phyloP scores from a whole-genome alignment of 2,797 vertebrate species.

The Tinamus major region DNA sequence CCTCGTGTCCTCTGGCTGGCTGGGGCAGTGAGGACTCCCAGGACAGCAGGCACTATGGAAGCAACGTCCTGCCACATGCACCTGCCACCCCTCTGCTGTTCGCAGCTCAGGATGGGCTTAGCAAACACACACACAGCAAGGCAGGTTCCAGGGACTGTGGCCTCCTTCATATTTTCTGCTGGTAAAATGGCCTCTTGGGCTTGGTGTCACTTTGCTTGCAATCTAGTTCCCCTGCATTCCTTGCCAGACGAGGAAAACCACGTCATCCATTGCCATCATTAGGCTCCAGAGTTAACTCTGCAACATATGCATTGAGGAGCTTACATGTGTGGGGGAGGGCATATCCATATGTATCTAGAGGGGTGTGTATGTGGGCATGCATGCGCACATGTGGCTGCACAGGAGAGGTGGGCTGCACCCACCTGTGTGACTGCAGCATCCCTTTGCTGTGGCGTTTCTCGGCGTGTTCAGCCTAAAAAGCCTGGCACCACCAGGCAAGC shows the following conservation, averaged over 20 bases:
- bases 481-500: neutral
- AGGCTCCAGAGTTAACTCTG: neutral
- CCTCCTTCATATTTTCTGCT: neutral
- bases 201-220: neutral
- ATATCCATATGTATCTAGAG: too few relatives aligned
- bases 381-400: neutral
- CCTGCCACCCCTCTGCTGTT: neutral
- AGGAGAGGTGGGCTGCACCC: neutral
- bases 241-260: neutral
- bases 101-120: neutral
- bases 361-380: fast-evolving
- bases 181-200: neutral
- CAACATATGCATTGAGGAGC: too few relatives aligned
- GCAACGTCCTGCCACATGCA: neutral
- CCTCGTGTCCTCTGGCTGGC: conserved; percentile 5
- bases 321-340: too few relatives aligned
- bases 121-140: neutral
- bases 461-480: conserved; percentile 39
- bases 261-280: neutral
- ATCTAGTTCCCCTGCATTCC: neutral
- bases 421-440: conserved; percentile 55
- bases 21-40: neutral
- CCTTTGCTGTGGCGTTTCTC: conserved; percentile 14
- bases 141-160: neutral
- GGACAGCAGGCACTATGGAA: fast-evolving